Base-by-base conservation (phyloP, 35 echinoderm and acorn worm species). In the Apostichopus californicus region DNA sequence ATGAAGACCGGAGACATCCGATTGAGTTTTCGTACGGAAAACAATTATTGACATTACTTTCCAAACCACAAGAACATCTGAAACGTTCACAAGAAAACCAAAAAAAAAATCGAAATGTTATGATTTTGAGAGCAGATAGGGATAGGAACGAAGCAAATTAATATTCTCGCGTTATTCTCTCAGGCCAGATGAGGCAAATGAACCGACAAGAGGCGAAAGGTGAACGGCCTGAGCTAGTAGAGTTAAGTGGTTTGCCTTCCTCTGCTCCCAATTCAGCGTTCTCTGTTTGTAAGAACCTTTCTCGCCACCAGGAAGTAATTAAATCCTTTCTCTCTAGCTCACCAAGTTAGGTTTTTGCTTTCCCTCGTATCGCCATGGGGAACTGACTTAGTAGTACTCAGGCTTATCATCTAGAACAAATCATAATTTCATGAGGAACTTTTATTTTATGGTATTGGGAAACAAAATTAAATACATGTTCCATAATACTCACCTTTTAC, bases 111-210 rank as follows among this genome's bases (percentile, higher is more conserved):
- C 81, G 81, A 85, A 85, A 85, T 85, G 81, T 85, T 85, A 85
- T 85, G 81, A 85, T 85, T 75, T 85, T 85, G 81, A 60, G 55
- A 85, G 57, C 22, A 85, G 55, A 85, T 85, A 85, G 81, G 81
- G 81, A 85, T 58, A 85, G 55, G 81, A 85, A 60, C 18, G 55
- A 59, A 85, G 81, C 55, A 85, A 85, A 85, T 85, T 85, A 85
- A 85, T 85, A 85, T 85, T 85, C 81, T 85, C 81, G 81, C 81
- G 81, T 85, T 85, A 58, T 85, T 85, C 81, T 85, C 81, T 85
- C 81, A 85, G 81, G 81, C 81, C 81, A 85, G 81, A 85, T 85
- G 81, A 85, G 55, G 81, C 56, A 85, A 58, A 85, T 85, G 81
- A 85, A 85, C 81, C 81, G 81, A 85, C 57, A 59, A 85, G 81